phyloP scores from a whole-genome alignment of 1,140 invertebrate genomes.

The Wiebesia pumilae region DNA sequence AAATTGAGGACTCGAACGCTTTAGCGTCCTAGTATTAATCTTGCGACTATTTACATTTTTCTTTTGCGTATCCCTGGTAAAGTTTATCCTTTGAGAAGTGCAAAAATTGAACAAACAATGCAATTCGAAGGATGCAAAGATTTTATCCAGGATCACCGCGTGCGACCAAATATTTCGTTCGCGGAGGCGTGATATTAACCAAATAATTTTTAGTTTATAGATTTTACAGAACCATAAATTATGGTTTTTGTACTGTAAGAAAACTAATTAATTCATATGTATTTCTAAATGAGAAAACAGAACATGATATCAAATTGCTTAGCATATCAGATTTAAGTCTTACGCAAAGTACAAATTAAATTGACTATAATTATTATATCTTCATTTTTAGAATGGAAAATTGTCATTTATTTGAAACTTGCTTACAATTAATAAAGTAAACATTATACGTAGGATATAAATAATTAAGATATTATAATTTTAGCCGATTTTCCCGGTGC shows the following conservation, averaged over 20 bases:
- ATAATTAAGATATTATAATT: constrained; percentile 9
- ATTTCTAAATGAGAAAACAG: background rate
- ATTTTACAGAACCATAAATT: background rate
- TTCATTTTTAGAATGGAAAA: background rate
- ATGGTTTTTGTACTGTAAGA: background rate
- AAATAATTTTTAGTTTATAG: constrained; percentile 51
- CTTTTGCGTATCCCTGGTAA: constrained; percentile 12
- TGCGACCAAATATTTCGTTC: constrained; percentile 19
- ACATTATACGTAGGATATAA: background rate
- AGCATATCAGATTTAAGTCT: constrained; percentile 10
- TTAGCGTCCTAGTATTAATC: constrained; percentile 49
- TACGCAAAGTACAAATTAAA: constrained; percentile 14
- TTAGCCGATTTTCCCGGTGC: background rate
- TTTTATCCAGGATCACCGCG: constrained; percentile 31
- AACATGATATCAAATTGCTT: background rate
- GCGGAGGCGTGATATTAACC: constrained; percentile 52
- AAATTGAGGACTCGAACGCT: constrained; percentile 32
- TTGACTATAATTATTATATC: background rate
- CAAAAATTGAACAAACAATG: background rate
- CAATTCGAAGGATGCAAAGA: background rate
- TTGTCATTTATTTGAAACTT: background rate
- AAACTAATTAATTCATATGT: background rate
- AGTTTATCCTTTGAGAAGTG: background rate
- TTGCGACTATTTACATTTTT: constrained; percentile 45
- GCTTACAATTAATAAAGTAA: background rate